Evolutionary conservation across 2,113 vertebrate species (phyloP).

Genomic region (Pagrus major): DNA sequence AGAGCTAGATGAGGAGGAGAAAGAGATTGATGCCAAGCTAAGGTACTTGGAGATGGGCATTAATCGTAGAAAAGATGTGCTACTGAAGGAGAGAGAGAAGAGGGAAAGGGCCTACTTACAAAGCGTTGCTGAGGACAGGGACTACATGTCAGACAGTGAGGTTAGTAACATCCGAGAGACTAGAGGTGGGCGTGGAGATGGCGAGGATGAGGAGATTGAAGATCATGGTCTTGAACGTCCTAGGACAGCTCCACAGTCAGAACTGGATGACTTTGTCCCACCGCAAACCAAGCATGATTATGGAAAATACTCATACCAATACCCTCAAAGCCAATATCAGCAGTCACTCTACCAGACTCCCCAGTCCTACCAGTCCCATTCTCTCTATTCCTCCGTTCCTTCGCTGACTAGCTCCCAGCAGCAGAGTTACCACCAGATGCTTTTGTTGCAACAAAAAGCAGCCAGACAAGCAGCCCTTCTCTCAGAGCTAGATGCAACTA

Average conservation of each 20-base stretch:
- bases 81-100: conserved; percentile 96
- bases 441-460: conserved; percentile 94
- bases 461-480: conserved; percentile 90
- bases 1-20: conserved; percentile 98
- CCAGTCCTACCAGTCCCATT: conserved; percentile 94
- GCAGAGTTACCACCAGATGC: conserved; percentile 93
- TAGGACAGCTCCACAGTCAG: conserved; percentile 94
- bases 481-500: conserved; percentile 93
- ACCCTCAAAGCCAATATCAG: conserved; percentile 91
- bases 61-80: conserved; percentile 94
- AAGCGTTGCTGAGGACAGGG: conserved; percentile 97
- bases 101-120: conserved; percentile 97
- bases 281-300: conserved; percentile 95
- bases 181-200: conserved; percentile 82
- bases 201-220: conserved; percentile 82
- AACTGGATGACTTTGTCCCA: conserved; percentile 93
- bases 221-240: conserved; percentile 92
- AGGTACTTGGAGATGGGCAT: conserved; percentile 99
- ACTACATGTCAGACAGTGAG: conserved; percentile 99
- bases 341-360: conserved; percentile 92
- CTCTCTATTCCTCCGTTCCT: conserved; percentile 93
- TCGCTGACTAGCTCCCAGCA: conserved; percentile 92
- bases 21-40: conserved; percentile 98
- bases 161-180: conserved; percentile 93
- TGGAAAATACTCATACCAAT: conserved; percentile 94